Conservation (phyloP, 2,113 vertebrate genomes). For the Sigmodon hispidus region DNA sequence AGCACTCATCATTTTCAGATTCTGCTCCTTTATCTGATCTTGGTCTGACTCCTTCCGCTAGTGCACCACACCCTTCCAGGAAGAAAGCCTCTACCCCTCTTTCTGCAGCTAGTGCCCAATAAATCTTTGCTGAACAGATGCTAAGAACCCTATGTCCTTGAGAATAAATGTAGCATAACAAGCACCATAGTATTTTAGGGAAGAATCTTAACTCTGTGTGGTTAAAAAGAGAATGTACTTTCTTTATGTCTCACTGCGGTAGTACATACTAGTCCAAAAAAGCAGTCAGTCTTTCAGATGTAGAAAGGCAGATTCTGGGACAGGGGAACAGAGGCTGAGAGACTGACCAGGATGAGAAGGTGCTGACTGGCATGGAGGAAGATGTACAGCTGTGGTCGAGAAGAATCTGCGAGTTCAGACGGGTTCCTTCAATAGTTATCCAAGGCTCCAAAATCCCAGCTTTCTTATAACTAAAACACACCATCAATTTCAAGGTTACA, state of each 20-base stretch:
- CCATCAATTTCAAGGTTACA: not conserved
- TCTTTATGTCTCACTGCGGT: conserved; percentile 29
- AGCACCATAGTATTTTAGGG: conserved; percentile 49
- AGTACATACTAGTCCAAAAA: not conserved
- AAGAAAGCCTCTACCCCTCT: conserved; percentile 49
- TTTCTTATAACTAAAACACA: not conserved
- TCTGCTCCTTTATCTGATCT: not conserved
- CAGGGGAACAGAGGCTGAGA: not conserved
- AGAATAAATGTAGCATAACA: conserved; percentile 73
- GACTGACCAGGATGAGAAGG: not conserved
- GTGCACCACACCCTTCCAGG: not conserved
- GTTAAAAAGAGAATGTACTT: conserved; percentile 29
- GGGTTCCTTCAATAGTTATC: not conserved
- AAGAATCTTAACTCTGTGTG: conserved; percentile 65
- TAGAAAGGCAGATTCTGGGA: not conserved
- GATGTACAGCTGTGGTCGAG: not conserved
- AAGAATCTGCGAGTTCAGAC: not conserved
- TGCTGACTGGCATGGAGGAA: not conserved
- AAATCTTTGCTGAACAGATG: conserved; percentile 71
- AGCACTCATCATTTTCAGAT: not conserved
- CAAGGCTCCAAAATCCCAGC: not conserved
- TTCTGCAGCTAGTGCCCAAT: conserved; percentile 46
- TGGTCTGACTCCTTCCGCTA: not conserved
- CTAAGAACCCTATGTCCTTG: conserved; percentile 67
- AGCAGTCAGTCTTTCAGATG: not conserved